phyloP scores from a whole-genome alignment of 2,888 invertebrate species.

The Cephus nigrinus region DNA sequence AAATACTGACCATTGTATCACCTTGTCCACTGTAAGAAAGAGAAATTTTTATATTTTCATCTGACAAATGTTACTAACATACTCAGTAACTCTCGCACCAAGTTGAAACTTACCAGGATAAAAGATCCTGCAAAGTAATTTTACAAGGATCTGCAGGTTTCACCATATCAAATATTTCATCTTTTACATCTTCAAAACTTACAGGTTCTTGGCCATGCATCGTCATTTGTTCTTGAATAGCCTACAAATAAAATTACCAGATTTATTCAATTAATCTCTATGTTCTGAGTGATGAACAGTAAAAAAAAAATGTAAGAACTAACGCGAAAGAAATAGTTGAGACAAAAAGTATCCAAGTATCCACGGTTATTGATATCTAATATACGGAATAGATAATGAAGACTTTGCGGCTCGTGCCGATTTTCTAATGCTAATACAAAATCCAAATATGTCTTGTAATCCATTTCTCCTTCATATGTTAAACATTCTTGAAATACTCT shows the following conservation, averaged over 20 bases:
- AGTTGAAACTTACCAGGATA: slow-evolving; percentile 71
- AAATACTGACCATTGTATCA: slow-evolving; percentile 91
- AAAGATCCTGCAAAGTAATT: slow-evolving; percentile 89
- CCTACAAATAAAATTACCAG: slow-evolving; percentile 68
- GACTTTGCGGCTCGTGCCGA: slow-evolving; percentile 88
- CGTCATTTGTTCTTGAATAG: slow-evolving; percentile 91
- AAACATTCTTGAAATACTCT: slow-evolving; percentile 95
- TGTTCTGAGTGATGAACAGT: slow-evolving; percentile 5
- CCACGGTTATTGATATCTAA: slow-evolving; percentile 90
- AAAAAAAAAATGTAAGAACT: slow-evolving; percentile 23
- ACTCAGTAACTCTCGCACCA: neutral
- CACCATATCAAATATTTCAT: slow-evolving; percentile 99
- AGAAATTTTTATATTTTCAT: slow-evolving; percentile 7
- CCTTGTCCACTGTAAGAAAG: slow-evolving; percentile 82
- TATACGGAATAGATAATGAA: slow-evolving; percentile 91
- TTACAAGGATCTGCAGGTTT: slow-evolving; percentile 85
- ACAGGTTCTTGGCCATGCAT: slow-evolving; percentile 90
- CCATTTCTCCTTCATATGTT: slow-evolving; percentile 95
- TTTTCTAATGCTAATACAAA: slow-evolving; percentile 94
- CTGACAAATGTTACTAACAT: neutral
- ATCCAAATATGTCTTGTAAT: slow-evolving; percentile 96
- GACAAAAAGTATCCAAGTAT: slow-evolving; percentile 88
- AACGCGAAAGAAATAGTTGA: slow-evolving; percentile 93
- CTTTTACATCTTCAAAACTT: slow-evolving; percentile 93
- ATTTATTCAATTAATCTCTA: neutral